Base-by-base conservation (phyloP, 2,113 vertebrate genomes). In the Crocuta crocuta region DNA sequence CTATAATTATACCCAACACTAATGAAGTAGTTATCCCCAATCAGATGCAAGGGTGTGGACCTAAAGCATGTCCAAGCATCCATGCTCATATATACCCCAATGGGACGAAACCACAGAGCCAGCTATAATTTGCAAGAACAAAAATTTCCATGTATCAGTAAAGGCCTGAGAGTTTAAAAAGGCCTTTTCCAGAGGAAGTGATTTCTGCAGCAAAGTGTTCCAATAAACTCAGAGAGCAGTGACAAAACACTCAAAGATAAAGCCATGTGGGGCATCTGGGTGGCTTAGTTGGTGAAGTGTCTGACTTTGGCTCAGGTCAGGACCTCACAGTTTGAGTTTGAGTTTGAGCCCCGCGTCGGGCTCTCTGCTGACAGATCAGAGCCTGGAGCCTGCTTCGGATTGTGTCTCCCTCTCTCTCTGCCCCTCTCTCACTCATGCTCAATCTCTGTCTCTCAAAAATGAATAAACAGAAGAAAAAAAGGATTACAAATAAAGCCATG, bases 111-210 rank as follows among this genome's bases (percentile, higher is more conserved):
- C 48, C 96, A 93, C 84, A 93, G 35, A 45, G 68, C 53, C 21
- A 26, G n/a, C 81, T 63, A 23, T 91, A 84, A 68, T 89, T 89
- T 88, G 12, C 55, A 96, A 95, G 78, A 87, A 70, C 86, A 94
- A 84, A 84, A 83, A 80, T 93, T 84, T 89, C 90, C 90, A 82
- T 83, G 86, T 92, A 73, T 81, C 70, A 79, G 39, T 74, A 50
- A 84, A 95, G 68, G n/a, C 21, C 68, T 26, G 61, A 91, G 88
- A 66, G 7, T 39, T 96, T 87, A 87, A 21, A 93, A 97, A 91
- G 33, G 35, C 43, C 23, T 71, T 70, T 92, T 55, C 24, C 74
- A 89, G 50, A 89, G 79, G 50, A 23, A 73, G 35, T 76, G 12
- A 94, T 61, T 95, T 95, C 84, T 89, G n/a, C 93, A 91, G 10